Conservation (phyloP, 1,140 invertebrate genomes). For the Aphidius gifuensis region DNA sequence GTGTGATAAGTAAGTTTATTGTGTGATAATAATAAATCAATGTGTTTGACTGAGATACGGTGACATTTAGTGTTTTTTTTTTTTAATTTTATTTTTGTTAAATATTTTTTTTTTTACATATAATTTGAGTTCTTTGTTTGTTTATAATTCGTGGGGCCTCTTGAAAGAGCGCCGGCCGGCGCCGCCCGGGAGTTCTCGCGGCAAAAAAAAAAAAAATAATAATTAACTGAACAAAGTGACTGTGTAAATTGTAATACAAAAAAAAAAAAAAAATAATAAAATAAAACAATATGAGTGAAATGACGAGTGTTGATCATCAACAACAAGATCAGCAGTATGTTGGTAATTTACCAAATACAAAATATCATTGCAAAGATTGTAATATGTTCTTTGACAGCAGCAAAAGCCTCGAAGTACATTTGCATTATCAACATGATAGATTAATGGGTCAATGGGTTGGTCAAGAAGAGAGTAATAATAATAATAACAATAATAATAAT, state of each 20-base stretch:
- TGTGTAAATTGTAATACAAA: too few relatives aligned
- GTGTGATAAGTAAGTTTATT: slow-evolving; percentile 1
- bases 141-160: too few relatives aligned
- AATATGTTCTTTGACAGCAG: slow-evolving; percentile 69
- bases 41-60: slow-evolving; percentile 1
- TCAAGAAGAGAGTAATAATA: slow-evolving; percentile 67
- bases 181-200: not conserved
- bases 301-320: slow-evolving; percentile 40
- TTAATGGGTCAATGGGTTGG: slow-evolving; percentile 72
- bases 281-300: slow-evolving; percentile 49
- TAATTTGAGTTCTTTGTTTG: too few relatives aligned
- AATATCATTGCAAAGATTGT: slow-evolving; percentile 70
- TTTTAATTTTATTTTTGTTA: not conserved
- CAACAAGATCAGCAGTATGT: slow-evolving; percentile 33
- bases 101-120: too few relatives aligned
- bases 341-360: slow-evolving; percentile 45
- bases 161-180: slow-evolving; percentile 9
- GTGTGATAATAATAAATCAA: slow-evolving; percentile 3
- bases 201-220: too few relatives aligned
- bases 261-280: slow-evolving; percentile 29
- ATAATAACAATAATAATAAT: slow-evolving; percentile 54
- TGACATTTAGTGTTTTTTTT: not conserved
- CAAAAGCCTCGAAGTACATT: slow-evolving; percentile 73
- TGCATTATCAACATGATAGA: slow-evolving; percentile 76
- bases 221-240: too few relatives aligned